These are phyloP conservation scores for Teleogryllus occipitalis DNA, from an alignment of 1,140 invertebrate genomes.

Conservation along the genomic window DNA sequence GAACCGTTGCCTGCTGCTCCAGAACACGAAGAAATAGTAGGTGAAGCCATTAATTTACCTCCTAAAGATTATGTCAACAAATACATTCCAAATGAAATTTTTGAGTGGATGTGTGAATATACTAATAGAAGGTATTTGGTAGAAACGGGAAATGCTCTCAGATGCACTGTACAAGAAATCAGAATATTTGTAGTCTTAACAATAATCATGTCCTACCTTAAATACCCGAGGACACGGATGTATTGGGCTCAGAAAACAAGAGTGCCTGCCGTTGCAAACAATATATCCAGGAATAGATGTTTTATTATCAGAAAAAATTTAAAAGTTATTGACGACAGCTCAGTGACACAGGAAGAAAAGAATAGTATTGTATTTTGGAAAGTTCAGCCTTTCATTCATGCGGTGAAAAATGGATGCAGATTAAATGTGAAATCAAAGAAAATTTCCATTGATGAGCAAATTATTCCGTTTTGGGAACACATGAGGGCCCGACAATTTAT, in stretches of 20 bases:
- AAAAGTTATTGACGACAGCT: neutral
- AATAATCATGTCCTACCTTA: slow-evolving; percentile 17
- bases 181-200: slow-evolving; percentile 18
- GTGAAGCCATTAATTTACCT: neutral
- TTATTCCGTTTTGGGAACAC: slow-evolving; percentile 19
- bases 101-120: neutral
- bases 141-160: neutral
- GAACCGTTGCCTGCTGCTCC: neutral
- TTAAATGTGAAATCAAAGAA: slow-evolving; percentile 12
- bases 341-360: neutral
- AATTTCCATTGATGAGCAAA: slow-evolving; percentile 23
- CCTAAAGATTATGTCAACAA: neutral
- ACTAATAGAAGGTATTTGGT: too few species aligned
- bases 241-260: slow-evolving; percentile 18
- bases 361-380: neutral
- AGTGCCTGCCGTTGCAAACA: slow-evolving; percentile 8
- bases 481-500: slow-evolving; percentile 11
- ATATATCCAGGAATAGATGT: slow-evolving; percentile 19
- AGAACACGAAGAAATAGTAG: neutral
- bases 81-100: neutral
- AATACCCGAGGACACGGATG: slow-evolving; percentile 18
- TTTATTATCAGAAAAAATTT: slow-evolving; percentile 13
- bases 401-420: slow-evolving; percentile 13
- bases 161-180: slow-evolving; percentile 10
- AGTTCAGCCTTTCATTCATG: too few species aligned